A percentile compares a stretch with the other conserved stretches of the same genome.
These are phyloP conservation scores for Eupithecia pulchellata DNA, from an alignment of 2,888 invertebrate genomes.

Conservation along the genomic window DNA sequence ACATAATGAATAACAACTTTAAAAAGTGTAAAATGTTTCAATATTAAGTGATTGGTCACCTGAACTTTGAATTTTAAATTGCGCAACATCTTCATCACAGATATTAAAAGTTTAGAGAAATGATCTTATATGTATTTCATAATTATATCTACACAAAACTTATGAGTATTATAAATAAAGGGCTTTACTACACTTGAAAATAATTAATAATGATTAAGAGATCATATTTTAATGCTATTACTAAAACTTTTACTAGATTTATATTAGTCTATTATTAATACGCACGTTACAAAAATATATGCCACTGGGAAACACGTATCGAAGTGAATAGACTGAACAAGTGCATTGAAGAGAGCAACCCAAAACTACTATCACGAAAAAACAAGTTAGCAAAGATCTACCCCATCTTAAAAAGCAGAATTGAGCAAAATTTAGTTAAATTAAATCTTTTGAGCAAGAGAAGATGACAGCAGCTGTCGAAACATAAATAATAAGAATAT, in stretches of 20 bases:
- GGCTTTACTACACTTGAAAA: slow-evolving; percentile 76
- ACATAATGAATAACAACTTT: slow-evolving; percentile 42
- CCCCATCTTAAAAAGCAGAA: slow-evolving; percentile 57
- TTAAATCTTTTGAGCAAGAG: slow-evolving; percentile 81
- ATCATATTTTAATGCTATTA: slow-evolving; percentile 83
- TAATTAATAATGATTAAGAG: slow-evolving; percentile 86
- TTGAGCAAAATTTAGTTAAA: slow-evolving; percentile 84
- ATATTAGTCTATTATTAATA: slow-evolving; percentile 80
- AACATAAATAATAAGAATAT: slow-evolving; percentile 60
- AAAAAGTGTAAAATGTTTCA: slow-evolving; percentile 39
- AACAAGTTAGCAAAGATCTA: slow-evolving; percentile 26
- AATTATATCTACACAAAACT: slow-evolving; percentile 76
- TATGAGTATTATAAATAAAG: slow-evolving; percentile 85
- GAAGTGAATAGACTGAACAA: slow-evolving; percentile 62
- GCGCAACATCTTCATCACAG: slow-evolving; percentile 62
- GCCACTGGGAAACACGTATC: slow-evolving; percentile 71
- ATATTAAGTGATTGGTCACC: slow-evolving; percentile 45
- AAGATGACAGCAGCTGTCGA: slow-evolving; percentile 77
- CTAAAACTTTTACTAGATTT: slow-evolving; percentile 79
- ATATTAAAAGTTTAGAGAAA: slow-evolving; percentile 61
- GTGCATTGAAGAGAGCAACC: slow-evolving; percentile 51
- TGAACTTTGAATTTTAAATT: slow-evolving; percentile 42
- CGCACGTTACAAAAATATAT: slow-evolving; percentile 75
- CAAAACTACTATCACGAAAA: slow-evolving; percentile 33
- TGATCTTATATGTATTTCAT: slow-evolving; percentile 55